Evolutionary conservation across 2,888 invertebrate species (phyloP), one percentile per base, ranked within the genome.

Genomic region (Tenthredo distinguenda): DNA sequence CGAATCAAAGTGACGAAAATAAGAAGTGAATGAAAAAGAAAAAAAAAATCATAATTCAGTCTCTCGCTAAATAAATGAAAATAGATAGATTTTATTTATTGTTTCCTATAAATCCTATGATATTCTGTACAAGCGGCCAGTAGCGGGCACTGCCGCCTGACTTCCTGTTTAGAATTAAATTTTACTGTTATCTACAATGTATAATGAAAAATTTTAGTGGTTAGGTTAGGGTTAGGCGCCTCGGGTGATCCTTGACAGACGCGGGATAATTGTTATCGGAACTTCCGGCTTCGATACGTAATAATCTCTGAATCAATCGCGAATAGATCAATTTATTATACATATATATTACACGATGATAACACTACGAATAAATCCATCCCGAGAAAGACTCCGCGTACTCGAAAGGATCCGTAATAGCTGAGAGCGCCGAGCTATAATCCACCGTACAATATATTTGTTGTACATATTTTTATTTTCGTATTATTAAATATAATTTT

Each of bases 71-170:
- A 74, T 58, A 88, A 89, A 90, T 89, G 90, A 92, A 90, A 90
- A 91, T 92, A 92, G 92, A 91, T 93, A 92, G 92, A 92, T 91
- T 92, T 92, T 93, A 93, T 93, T 93, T 93, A 93, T 93, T 93
- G 92, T 93, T 92, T 91, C 88, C 86, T 90, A 88, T 87, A 79
- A 84, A 86, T 87, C 58, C 21, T 81, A 81, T 62, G 40, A 88
- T 88, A 88, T 87, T 88, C 89, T 87, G 88, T 90, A 90, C 87
- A 90, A 89, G 90, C 91, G 91, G 91, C 90, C 91, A 92, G 91
- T 91, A 92, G 91, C 91, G 91, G 91, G 89, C 91, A 91, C 92
- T 92, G 91, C 91, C 91, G 91, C 90, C 85, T 87, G 87, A 91
- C 89, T 90, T 92, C 89, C 89, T 90, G 86, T 87, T 88, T 89